Evolutionary conservation across 2,888 invertebrate species (phyloP).

Genomic region (Hirtodrosophila confusa): DNA sequence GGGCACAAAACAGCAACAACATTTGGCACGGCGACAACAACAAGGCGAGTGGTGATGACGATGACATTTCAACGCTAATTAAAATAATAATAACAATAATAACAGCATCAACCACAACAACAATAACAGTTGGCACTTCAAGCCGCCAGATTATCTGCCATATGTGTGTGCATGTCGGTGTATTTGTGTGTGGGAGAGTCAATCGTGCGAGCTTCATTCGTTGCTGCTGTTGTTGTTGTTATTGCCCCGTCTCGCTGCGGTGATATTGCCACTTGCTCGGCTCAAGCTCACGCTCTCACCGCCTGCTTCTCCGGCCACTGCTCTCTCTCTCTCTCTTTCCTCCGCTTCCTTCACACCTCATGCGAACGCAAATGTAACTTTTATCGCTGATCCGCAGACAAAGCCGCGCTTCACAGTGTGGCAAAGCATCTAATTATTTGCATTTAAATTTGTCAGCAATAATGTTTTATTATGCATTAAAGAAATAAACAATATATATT

Average conservation of each 20-base stretch:
- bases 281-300: conserved; percentile 31
- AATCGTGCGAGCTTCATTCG: conserved; percentile 44
- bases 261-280: conserved; percentile 76
- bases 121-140: conserved; percentile 73
- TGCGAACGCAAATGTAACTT: conserved; percentile 32
- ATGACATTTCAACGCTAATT: conserved; percentile 75
- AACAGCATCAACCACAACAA: conserved; percentile 50
- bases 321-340: background rate
- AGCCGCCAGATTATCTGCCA: conserved; percentile 65
- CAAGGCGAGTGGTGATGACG: conserved; percentile 63
- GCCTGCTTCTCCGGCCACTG: conserved; percentile 8
- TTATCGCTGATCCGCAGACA: conserved; percentile 51
- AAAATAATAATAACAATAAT: conserved; percentile 73
- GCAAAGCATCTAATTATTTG: conserved; percentile 6
- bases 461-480: background rate
- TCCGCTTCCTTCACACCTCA: conserved; percentile 22
- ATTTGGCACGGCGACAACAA: too few relatives aligned
- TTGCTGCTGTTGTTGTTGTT: conserved; percentile 12
- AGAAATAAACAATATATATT: too few relatives aligned
- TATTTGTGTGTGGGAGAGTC: conserved; percentile 49
- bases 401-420: conserved; percentile 36
- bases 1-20: conserved; percentile 15
- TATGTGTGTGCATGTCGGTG: conserved; percentile 6
- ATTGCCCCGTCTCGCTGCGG: conserved; percentile 28
- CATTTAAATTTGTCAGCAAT: too few relatives aligned